phyloP scores from a whole-genome alignment of 2,113 vertebrate genomes.

The Gorsachius goisagi region DNA sequence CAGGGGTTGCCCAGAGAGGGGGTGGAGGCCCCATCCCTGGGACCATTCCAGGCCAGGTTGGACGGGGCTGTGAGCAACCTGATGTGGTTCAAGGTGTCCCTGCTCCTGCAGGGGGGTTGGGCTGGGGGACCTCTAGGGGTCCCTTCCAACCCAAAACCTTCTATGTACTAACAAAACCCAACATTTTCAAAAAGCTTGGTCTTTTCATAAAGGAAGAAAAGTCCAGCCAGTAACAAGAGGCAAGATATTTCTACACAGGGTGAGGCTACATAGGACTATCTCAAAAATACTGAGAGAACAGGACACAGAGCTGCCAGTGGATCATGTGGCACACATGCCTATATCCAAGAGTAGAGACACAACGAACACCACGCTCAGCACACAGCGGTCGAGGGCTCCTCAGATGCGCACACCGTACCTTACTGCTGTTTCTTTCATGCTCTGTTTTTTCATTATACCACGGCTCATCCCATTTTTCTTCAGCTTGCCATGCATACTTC shows the following conservation, averaged over 20 bases:
- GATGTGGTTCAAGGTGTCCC: no score
- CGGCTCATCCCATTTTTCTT: slow-evolving; percentile 91
- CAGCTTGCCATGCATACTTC: slow-evolving; percentile 94
- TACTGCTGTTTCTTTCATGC: slow-evolving; percentile 94
- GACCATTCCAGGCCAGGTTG: no score
- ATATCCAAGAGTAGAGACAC: neutral
- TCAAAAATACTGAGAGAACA: neutral
- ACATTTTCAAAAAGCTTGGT: neutral
- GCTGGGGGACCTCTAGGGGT: no score
- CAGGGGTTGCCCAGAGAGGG: no score
- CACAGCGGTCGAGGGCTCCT: neutral
- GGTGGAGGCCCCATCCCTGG: no score
- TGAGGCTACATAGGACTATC: neutral
- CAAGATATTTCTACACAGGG: neutral
- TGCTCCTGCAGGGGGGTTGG: no score
- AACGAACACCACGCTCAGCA: neutral
- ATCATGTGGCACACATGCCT: neutral
- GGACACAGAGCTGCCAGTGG: neutral
- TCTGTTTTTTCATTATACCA: slow-evolving; percentile 96
- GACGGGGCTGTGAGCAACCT: no score
- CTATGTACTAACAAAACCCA: neutral
- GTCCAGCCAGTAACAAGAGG: neutral
- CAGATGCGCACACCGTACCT: slow-evolving; percentile 67
- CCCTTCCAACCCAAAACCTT: no score
- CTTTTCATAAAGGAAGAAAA: neutral